These are phyloP conservation scores for Trididemnum miniatum DNA, from an alignment of 23 tunicate genomes.

Conservation along the genomic window DNA sequence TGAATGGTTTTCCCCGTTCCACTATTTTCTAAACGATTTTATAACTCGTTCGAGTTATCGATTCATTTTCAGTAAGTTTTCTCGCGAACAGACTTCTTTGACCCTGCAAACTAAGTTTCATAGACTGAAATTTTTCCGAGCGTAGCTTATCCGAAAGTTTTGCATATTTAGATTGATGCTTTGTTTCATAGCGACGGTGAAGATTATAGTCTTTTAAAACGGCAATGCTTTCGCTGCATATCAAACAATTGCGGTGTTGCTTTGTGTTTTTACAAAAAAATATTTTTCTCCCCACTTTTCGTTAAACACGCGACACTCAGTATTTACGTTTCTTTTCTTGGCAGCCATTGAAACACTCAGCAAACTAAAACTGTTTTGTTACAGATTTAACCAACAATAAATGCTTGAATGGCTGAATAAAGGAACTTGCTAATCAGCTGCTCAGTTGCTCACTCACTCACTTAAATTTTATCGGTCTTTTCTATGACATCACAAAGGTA, in stretches of 20 bases:
- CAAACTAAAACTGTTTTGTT: background rate
- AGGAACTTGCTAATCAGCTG: no score
- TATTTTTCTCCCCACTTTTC: background rate
- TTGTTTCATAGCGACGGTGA: background rate
- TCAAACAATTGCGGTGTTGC: background rate
- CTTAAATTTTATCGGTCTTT: no score
- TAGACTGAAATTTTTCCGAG: background rate
- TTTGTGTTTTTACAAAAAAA: no score
- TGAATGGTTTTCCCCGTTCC: conserved; percentile 49
- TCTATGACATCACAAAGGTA: no score
- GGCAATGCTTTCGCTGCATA: background rate
- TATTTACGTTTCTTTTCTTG: background rate
- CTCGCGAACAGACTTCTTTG: background rate
- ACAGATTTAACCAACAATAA: no score
- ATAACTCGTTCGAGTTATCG: conserved; percentile 47
- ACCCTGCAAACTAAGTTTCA: background rate
- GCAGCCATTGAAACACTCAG: background rate
- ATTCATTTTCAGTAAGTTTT: conserved; percentile 32
- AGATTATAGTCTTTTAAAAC: conserved; percentile 3
- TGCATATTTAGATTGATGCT: background rate
- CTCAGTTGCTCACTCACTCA: no score
- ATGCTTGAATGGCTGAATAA: no score
- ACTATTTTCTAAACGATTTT: conserved; percentile 37
- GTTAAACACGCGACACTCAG: background rate
- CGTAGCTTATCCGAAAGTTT: background rate